Percentiles rank a stretch among this genome's conserved stretches.
These are phyloP conservation scores for Pogonocherus hispidulus DNA, from an alignment of 2,888 invertebrate genomes.

Conservation along the genomic window DNA sequence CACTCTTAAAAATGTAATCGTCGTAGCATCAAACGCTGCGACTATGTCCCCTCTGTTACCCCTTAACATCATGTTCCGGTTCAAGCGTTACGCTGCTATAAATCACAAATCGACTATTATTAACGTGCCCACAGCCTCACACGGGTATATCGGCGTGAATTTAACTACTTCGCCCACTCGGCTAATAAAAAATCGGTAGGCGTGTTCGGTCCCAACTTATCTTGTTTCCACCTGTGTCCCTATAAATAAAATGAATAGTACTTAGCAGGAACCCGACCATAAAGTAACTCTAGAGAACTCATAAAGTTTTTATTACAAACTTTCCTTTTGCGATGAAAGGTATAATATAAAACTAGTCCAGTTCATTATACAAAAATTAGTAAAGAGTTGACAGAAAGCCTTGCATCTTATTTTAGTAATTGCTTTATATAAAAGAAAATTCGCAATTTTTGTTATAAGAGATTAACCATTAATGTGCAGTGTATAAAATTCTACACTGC, in stretches of 20 bases:
- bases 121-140: neutral
- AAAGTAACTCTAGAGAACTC: neutral
- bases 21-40: no score
- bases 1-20: no score
- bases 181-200: neutral
- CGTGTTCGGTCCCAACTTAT: neutral
- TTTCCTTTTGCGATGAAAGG: neutral
- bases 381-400: no score
- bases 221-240: neutral
- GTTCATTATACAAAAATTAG: neutral
- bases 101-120: constrained; percentile 2
- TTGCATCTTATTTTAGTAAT: no score
- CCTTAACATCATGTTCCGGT: no score
- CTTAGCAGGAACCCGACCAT: neutral
- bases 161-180: constrained; percentile 1
- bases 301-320: neutral
- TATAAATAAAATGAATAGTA: neutral
- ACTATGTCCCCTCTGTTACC: no score
- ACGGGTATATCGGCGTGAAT: neutral
- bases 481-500: no score
- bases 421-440: no score
- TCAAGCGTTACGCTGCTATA: no score
- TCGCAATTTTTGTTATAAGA: no score
- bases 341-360: neutral
- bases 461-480: no score